Base-by-base conservation (phyloP, 2,113 vertebrate genomes). In the Callocephalon fimbriatum region DNA sequence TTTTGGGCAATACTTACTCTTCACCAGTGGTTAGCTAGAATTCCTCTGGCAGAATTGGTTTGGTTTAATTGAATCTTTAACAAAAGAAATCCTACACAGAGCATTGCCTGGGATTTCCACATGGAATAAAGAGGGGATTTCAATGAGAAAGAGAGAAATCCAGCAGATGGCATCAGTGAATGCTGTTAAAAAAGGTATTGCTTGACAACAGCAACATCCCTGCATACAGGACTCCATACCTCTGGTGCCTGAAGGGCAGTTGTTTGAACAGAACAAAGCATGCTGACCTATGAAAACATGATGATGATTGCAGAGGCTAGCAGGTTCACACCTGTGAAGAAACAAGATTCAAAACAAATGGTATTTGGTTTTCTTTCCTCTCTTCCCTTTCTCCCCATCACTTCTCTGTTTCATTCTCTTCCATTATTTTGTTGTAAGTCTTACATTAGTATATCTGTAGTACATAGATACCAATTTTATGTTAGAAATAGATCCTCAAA, bases 101-200 rank as follows among this genome's bases (percentile, higher is more conserved):
- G n/a, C 6, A 31, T 95, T 93, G 95, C 97, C 93, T 96, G 98
- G 98, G 88, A 98, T 99, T 97, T 99, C 98, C 75, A 98, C 97
- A 45, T 97, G 94, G 88, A 99, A 84, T 62, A 98, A 97, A 14
- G 98, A 98, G 37, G 99, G 96, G 27, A 98, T 95, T 97, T 99
- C 98, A 82, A 98, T 97, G 50, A 99, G 88, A 96, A 99, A 99
- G 93, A 98, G 98, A 40, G 95, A 95, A 88, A 99, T 99, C 99
- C 99, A 99, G 98, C 98, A 99, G 98, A 99, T 99, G 98, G 99
- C 98, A 80, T 99, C 98, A 97, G 99, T 99, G 98, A 99, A 98
- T 97, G 99, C 98, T 17, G 98, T 98, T 95, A 98, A 98, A 97
- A 99, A 99, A 96, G 94, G 12, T 6, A 54, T 20, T 8, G 75